phyloP scores from a whole-genome alignment of 1,140 invertebrate species.

The Zaprionus ornatus region DNA sequence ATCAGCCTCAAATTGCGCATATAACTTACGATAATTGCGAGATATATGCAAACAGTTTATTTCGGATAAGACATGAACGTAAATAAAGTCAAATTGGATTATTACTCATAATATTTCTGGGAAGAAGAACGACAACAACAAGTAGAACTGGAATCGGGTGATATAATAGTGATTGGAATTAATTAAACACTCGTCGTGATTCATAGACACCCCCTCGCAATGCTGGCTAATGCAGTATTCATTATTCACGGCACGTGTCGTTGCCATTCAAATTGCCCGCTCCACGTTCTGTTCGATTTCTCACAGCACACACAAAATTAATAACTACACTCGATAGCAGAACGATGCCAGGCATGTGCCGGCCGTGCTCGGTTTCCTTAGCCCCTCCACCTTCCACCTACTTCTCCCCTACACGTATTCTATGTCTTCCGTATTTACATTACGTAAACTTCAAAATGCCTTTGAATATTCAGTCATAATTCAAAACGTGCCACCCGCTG shows the following conservation, averaged over 20 bases:
- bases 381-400: neutral
- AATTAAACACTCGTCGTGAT: slow-evolving; percentile 39
- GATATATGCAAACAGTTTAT: neutral
- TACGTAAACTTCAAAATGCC: slow-evolving; percentile 43
- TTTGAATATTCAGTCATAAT: slow-evolving; percentile 52
- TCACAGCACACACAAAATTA: slow-evolving; percentile 45
- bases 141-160: neutral
- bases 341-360: neutral
- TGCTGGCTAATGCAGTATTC: slow-evolving; percentile 40
- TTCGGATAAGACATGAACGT: neutral
- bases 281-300: slow-evolving; percentile 46
- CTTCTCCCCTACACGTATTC: too few relatives aligned
- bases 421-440: slow-evolving; percentile 16
- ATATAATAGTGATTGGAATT: slow-evolving; percentile 8
- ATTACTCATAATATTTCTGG: slow-evolving; percentile 5
- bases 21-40: slow-evolving; percentile 16
- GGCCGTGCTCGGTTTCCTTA: neutral
- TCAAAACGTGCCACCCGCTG: slow-evolving; percentile 36
- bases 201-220: slow-evolving; percentile 35
- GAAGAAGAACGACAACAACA: neutral
- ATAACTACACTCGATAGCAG: slow-evolving; percentile 30
- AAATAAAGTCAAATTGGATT: slow-evolving; percentile 6
- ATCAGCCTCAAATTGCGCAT: slow-evolving; percentile 19
- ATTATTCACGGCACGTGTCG: slow-evolving; percentile 61
- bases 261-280: slow-evolving; percentile 29